Evolutionary conservation across 2,888 invertebrate genomes (phyloP).

Genomic region (Marasmarcha lunaedactyla): DNA sequence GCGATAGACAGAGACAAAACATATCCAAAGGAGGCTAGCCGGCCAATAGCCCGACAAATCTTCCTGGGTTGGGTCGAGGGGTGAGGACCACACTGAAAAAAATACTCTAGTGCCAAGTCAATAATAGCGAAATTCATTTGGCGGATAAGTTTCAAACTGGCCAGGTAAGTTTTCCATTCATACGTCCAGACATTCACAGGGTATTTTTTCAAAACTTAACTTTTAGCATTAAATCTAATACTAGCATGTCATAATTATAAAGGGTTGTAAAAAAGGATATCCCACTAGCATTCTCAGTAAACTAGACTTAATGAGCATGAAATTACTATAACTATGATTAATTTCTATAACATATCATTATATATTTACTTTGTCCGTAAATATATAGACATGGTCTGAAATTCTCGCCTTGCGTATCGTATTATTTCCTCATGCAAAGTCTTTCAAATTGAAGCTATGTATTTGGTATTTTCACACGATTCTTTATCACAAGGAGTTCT

Average conservation of each 20-base stretch:
- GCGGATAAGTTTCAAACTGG: constrained; percentile 39
- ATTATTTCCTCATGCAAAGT: no score
- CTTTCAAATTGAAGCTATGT: no score
- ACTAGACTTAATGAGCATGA: constrained; percentile 61
- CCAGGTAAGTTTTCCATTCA: constrained; percentile 5
- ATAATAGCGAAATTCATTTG: constrained; percentile 58
- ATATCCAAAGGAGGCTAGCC: constrained; percentile 69
- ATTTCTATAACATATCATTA: not conserved
- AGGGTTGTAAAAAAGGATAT: constrained; percentile 36
- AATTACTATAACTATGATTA: constrained; percentile 39
- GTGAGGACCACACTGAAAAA: constrained; percentile 70
- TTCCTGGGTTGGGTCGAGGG: constrained; percentile 71
- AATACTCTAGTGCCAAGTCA: constrained; percentile 68
- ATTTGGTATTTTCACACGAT: no score
- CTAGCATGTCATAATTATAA: constrained; percentile 19
- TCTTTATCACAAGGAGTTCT: no score
- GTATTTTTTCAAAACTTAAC: not conserved
- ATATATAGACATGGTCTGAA: not conserved
- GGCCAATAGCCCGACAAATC: constrained; percentile 45
- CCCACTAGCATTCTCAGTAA: constrained; percentile 67
- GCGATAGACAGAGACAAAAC: constrained; percentile 62
- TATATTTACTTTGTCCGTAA: constrained; percentile 13
- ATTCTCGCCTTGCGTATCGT: no score
- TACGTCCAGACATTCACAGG: constrained; percentile 8
- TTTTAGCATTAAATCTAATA: constrained; percentile 3